Percentiles rank a stretch among this genome's conserved stretches.
phyloP scores from a whole-genome alignment of 2,797 vertebrate species.

The Sebastes flavidus region DNA sequence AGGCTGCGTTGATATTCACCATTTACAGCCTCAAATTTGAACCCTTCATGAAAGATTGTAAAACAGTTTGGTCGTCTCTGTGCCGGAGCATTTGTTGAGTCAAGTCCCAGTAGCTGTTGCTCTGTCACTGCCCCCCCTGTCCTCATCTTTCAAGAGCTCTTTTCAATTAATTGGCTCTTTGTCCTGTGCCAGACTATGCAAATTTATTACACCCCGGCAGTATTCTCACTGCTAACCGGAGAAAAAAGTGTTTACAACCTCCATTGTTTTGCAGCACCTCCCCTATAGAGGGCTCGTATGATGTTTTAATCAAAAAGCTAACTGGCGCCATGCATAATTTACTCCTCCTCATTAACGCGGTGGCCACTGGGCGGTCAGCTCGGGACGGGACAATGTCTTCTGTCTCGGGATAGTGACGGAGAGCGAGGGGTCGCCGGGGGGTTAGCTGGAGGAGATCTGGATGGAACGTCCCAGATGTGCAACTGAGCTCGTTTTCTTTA shows the following conservation, averaged over 20 bases:
- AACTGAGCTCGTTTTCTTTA: constrained; percentile 8
- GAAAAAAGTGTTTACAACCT: constrained; percentile 90
- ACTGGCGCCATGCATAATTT: constrained; percentile 89
- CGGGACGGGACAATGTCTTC: constrained; percentile 72
- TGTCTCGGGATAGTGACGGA: constrained; percentile 64
- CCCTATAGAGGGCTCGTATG: constrained; percentile 88
- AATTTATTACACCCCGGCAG: constrained; percentile 96
- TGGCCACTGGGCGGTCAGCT: constrained; percentile 78
- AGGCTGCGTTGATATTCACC: neutral
- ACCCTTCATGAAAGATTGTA: constrained; percentile 9
- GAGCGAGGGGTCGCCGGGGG: constrained; percentile 66
- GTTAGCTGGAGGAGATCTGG: constrained; percentile 54
- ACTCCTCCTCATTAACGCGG: constrained; percentile 80
- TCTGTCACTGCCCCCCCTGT: constrained; percentile 88
- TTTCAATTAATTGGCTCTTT: constrained; percentile 99
- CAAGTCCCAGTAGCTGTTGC: constrained; percentile 90
- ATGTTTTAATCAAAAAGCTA: constrained; percentile 98
- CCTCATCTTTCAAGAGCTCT: constrained; percentile 86
- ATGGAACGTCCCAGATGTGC: constrained; percentile 61
- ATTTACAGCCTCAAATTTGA: neutral
- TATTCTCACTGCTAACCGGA: constrained; percentile 90
- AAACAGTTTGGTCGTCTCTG: constrained; percentile 27
- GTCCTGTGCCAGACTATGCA: constrained; percentile 97
- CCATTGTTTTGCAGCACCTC: constrained; percentile 93
- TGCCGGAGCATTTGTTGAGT: constrained; percentile 85